These are phyloP conservation scores for Sebastes taczanowskii DNA, from an alignment of 2,797 vertebrate species.

Conservation along the genomic window DNA sequence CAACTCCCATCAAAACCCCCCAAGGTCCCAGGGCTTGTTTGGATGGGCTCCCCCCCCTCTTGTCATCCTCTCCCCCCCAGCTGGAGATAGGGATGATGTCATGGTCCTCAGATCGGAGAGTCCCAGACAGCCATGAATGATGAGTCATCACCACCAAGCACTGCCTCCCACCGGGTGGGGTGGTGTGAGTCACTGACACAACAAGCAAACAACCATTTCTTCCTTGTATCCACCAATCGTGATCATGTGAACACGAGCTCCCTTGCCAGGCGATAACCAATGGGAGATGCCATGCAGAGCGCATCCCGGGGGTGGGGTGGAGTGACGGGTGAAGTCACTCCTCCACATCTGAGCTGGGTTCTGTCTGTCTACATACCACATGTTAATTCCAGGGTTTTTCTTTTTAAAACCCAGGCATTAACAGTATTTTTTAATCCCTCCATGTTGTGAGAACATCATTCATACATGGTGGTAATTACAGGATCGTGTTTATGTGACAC, in stretches of 20 bases:
- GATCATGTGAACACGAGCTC: conserved; percentile 62
- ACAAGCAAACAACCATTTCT: conserved; percentile 57
- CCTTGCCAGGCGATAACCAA: conserved; percentile 36
- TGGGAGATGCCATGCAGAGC: conserved; percentile 38
- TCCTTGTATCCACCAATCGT: conserved; percentile 56
- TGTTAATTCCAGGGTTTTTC: conserved; percentile 58
- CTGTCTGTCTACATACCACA: conserved; percentile 65
- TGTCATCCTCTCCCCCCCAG: conserved; percentile 65
- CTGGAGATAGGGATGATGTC: conserved; percentile 77
- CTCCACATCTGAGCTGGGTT: conserved; percentile 53
- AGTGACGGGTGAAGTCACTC: conserved; percentile 55
- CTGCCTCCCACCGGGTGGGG: conserved; percentile 59
- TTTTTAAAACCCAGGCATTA: conserved; percentile 51
- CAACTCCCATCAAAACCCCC: conserved; percentile 41
- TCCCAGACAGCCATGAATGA: conserved; percentile 66
- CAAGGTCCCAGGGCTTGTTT: conserved; percentile 40
- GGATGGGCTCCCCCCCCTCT: conserved; percentile 48
- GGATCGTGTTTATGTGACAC: conserved; percentile 71
- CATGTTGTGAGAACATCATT: conserved; percentile 75
- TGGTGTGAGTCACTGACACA: conserved; percentile 68
- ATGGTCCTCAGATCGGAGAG: conserved; percentile 70
- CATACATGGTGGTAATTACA: conserved; percentile 74
- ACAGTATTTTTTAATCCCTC: conserved; percentile 60
- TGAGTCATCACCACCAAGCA: conserved; percentile 72
- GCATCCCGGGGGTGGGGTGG: neutral